A percentile compares a stretch with the other conserved stretches of the same genome.
These are phyloP conservation scores for Epicampocera succincta DNA, from an alignment of 2,888 invertebrate species.

Conservation along the genomic window DNA sequence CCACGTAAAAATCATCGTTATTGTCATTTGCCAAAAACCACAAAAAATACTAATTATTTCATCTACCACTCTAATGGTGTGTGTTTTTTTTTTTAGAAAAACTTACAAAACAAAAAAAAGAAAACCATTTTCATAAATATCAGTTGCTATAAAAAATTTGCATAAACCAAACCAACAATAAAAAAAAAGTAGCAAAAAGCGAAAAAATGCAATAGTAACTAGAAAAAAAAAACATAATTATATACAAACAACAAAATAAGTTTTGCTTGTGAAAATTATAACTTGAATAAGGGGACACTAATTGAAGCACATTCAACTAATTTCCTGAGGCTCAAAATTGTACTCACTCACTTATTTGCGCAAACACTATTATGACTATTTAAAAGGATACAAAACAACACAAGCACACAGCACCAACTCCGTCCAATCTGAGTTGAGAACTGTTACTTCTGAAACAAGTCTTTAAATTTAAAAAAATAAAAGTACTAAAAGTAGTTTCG, in stretches of 20 bases:
- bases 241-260: slow-evolving; percentile 31
- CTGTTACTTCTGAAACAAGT: slow-evolving; percentile 38
- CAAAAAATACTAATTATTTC: slow-evolving; percentile 68
- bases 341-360: slow-evolving; percentile 15
- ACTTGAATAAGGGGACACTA: slow-evolving; percentile 65
- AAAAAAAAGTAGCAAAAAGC: background rate
- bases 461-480: slow-evolving; percentile 2
- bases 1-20: slow-evolving; percentile 64
- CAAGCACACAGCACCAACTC: slow-evolving; percentile 29
- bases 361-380: background rate
- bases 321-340: slow-evolving; percentile 62
- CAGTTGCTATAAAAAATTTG: background rate
- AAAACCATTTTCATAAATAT: slow-evolving; percentile 14
- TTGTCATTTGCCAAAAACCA: slow-evolving; percentile 64
- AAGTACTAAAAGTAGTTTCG: slow-evolving; percentile 38
- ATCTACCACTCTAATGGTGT: slow-evolving; percentile 51
- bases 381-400: background rate
- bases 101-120: slow-evolving; percentile 7
- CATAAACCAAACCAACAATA: background rate
- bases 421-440: slow-evolving; percentile 43
- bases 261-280: slow-evolving; percentile 47
- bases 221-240: slow-evolving; percentile 37
- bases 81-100: background rate
- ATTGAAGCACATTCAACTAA: slow-evolving; percentile 71
- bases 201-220: slow-evolving; percentile 5